phyloP scores from a whole-genome alignment of 1,140 invertebrate species.

The Heliconius melpomene region DNA sequence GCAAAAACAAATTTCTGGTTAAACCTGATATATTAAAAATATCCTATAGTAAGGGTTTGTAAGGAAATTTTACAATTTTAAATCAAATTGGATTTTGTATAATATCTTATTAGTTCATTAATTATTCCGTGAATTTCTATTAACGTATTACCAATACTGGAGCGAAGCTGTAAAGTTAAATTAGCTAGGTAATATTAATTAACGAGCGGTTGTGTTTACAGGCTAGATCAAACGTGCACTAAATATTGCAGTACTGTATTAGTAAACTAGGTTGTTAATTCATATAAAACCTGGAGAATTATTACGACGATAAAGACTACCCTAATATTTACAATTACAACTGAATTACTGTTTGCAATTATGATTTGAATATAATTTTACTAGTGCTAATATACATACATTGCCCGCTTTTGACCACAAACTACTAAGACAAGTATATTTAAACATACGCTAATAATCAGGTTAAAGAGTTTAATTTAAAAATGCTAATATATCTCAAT shows the following conservation, averaged over 20 bases:
- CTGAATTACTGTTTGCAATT: not conserved
- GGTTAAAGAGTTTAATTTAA: no score
- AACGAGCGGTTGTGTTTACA: conserved; percentile 23
- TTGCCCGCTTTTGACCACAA: no score
- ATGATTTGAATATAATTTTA: not conserved
- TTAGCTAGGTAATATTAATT: conserved; percentile 20
- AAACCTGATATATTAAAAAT: no score
- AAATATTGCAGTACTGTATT: conserved; percentile 18
- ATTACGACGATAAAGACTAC: not conserved
- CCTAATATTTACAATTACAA: not conserved
- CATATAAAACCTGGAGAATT: not conserved
- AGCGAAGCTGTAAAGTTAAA: conserved; percentile 25
- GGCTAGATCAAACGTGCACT: conserved; percentile 20
- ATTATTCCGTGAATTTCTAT: not conserved
- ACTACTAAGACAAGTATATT: no score
- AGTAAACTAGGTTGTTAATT: not conserved
- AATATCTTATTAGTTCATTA: not conserved
- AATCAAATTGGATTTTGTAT: not conserved
- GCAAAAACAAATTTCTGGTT: no score
- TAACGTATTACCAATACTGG: not conserved
- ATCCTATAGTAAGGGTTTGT: no score
- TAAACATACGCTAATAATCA: no score
- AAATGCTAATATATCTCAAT: no score
- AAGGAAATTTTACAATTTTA: not conserved
- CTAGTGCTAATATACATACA: not conserved